phyloP scores from a whole-genome alignment of 2,797 vertebrate species.

The Sphenodon punctatus region DNA sequence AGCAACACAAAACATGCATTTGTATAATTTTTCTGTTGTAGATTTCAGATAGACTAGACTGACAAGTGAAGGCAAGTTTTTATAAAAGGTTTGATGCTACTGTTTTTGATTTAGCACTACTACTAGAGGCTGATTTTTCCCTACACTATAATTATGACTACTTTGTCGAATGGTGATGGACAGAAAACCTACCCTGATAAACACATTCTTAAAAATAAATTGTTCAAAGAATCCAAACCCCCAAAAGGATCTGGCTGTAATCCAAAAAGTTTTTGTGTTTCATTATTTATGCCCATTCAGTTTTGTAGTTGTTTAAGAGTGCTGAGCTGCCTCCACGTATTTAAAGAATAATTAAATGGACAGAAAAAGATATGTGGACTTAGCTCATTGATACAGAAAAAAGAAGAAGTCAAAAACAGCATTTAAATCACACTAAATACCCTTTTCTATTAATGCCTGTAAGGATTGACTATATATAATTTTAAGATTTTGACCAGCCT shows the following conservation, averaged over 20 bases:
- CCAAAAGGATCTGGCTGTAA: not conserved
- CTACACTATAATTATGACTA: not conserved
- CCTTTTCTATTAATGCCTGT: no score
- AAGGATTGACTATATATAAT: not conserved
- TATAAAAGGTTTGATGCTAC: not conserved
- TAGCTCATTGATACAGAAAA: not conserved
- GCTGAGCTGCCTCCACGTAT: not conserved
- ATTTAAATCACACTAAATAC: no score
- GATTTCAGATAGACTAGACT: not conserved
- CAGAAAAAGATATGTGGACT: not conserved
- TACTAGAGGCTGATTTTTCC: slow-evolving; percentile 6
- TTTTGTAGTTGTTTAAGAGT: not conserved
- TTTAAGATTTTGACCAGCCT: not conserved
- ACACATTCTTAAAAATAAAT: not conserved
- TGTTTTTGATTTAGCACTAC: not conserved
- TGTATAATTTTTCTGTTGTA: not conserved
- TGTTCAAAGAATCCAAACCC: not conserved
- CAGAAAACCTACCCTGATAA: not conserved
- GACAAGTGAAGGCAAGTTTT: slow-evolving; percentile 38
- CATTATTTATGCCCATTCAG: no score
- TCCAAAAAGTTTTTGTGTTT: no score
- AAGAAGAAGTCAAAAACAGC: no score
- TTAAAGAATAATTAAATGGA: not conserved
- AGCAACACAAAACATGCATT: not conserved
- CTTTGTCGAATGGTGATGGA: not conserved